phyloP scores from a whole-genome alignment of 2,888 invertebrate genomes.

The Bursaphelenchus okinawaensis region DNA sequence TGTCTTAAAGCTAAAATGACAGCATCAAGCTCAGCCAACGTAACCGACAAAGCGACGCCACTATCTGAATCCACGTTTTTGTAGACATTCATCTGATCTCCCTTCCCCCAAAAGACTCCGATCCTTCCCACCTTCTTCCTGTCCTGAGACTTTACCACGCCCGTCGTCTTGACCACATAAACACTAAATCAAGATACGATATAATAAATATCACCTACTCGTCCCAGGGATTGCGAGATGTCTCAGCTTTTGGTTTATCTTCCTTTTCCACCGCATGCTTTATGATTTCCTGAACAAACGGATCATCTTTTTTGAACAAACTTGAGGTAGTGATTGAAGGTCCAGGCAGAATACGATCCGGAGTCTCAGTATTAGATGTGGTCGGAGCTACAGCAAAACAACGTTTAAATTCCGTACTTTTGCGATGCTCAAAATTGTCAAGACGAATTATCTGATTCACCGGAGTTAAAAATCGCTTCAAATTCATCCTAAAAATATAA shows the following conservation, averaged over 20 bases:
- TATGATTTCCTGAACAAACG: neutral
- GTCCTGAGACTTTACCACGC: neutral
- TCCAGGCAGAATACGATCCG: neutral
- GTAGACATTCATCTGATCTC: conserved; percentile 16
- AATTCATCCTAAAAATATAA: neutral
- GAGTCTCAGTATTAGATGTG: neutral
- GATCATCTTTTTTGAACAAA: neutral
- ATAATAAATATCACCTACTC: neutral
- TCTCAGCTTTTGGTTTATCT: neutral
- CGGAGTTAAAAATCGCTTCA: neutral
- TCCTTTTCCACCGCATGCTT: neutral
- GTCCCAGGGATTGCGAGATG: neutral
- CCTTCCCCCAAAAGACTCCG: conserved; percentile 18
- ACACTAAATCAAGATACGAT: neutral
- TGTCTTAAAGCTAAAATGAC: conserved; percentile 19
- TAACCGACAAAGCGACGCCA: neutral
- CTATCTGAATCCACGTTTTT: neutral
- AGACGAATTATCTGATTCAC: neutral
- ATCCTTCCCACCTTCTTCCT: neutral
- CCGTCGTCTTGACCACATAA: conserved; percentile 8
- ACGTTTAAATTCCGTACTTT: no score
- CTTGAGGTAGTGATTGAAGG: neutral
- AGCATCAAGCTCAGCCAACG: conserved; percentile 10
- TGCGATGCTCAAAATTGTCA: neutral
- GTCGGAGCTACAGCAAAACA: neutral